These are phyloP conservation scores for Arrhamphus sclerolepis DNA, from an alignment of 2,797 vertebrate species.

Conservation along the genomic window DNA sequence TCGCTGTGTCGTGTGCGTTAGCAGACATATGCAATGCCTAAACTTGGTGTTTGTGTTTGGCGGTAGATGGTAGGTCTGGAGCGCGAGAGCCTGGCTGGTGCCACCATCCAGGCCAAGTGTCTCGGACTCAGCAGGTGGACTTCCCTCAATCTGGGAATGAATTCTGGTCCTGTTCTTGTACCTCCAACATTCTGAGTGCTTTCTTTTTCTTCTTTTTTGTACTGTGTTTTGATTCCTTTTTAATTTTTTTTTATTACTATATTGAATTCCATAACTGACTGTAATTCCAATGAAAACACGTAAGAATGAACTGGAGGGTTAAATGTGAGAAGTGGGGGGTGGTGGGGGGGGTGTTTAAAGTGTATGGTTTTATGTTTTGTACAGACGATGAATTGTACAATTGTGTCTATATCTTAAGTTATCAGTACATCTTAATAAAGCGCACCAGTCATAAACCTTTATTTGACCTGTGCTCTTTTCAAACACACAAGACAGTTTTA, in stretches of 20 bases:
- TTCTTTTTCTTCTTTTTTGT: constrained; percentile 42
- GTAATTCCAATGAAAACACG: constrained; percentile 73
- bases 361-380: constrained; percentile 76
- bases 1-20: constrained; percentile 40
- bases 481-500: too few relatives aligned
- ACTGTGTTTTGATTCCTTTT: constrained; percentile 46
- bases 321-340: too few relatives aligned
- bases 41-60: constrained; percentile 19
- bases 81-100: constrained; percentile 46
- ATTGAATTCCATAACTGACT: constrained; percentile 70
- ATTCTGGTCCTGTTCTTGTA: constrained; percentile 50
- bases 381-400: constrained; percentile 80
- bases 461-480: neutral
- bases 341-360: constrained; percentile 58
- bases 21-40: constrained; percentile 28
- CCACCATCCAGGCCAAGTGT: constrained; percentile 34
- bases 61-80: constrained; percentile 42
- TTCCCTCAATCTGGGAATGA: constrained; percentile 21
- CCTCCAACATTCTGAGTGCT: constrained; percentile 27
- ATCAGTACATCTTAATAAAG: constrained; percentile 81
- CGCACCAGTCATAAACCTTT: constrained; percentile 77
- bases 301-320: constrained; percentile 57
- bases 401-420: constrained; percentile 82
- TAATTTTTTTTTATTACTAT: constrained; percentile 51
- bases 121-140: constrained; percentile 34